Evolutionary conservation across 2,797 vertebrate genomes (phyloP).

Genomic region (Poeciliopsis turneri): DNA sequence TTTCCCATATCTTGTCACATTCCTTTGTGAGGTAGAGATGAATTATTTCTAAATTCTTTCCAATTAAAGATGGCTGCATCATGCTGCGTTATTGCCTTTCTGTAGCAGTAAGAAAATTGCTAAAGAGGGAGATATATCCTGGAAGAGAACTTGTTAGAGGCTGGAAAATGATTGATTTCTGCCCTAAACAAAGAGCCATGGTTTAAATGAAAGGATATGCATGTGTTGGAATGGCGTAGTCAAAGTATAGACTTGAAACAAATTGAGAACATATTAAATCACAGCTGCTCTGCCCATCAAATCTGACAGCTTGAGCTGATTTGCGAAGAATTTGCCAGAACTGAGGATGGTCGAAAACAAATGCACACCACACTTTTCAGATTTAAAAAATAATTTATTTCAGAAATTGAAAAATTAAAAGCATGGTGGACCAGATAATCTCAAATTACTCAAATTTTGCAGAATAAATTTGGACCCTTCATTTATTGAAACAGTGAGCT

Average conservation of each 20-base stretch:
- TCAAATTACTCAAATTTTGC: neutral
- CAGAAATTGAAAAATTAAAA: neutral
- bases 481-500: too few relatives aligned
- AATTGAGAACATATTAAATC: too few relatives aligned
- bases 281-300: too few relatives aligned
- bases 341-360: neutral
- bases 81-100: too few relatives aligned
- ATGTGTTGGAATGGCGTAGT: too few relatives aligned
- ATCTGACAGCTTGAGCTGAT: neutral
- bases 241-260: too few relatives aligned
- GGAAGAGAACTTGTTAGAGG: neutral
- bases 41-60: too few relatives aligned
- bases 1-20: neutral
- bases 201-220: neutral
- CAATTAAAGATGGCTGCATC: too few relatives aligned
- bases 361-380: neutral
- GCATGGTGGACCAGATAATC: neutral
- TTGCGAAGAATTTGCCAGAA: neutral
- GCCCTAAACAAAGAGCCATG: neutral
- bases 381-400: too few relatives aligned
- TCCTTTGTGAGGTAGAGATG: too few relatives aligned
- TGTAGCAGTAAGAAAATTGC: too few relatives aligned
- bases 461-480: neutral
- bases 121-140: too few relatives aligned
- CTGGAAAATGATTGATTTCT: neutral